Evolutionary conservation across 2,113 vertebrate genomes (phyloP).

Genomic region (Lepus timidus): DNA sequence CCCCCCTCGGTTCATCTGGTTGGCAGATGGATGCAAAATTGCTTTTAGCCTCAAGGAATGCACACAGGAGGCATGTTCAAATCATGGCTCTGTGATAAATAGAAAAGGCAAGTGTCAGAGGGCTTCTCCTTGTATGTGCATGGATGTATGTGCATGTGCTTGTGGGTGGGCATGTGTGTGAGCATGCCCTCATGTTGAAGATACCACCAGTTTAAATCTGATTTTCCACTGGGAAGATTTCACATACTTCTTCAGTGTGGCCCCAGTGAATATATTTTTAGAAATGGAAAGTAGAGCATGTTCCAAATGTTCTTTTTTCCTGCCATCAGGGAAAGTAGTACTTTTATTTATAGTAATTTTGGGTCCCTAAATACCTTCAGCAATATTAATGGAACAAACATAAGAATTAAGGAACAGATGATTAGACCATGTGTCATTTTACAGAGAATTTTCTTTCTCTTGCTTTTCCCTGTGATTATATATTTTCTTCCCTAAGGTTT

Average conservation of each 20-base stretch:
- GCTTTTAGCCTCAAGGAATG: conserved; percentile 16
- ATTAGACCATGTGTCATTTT: conserved; percentile 40
- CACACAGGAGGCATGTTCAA: not conserved
- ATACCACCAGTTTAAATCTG: not conserved
- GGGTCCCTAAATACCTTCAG: conserved; percentile 33
- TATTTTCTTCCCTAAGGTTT: conserved; percentile 40
- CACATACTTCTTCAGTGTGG: not conserved
- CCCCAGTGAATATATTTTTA: conserved; percentile 59
- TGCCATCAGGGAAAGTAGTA: conserved; percentile 13
- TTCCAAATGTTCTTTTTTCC: conserved; percentile 61
- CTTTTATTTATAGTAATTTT: conserved; percentile 71
- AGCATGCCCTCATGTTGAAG: not conserved
- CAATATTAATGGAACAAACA: conserved; percentile 41
- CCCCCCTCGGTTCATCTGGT: not conserved
- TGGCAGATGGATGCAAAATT: conserved; percentile 7
- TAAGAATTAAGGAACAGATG: conserved; percentile 27
- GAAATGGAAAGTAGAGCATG: conserved; percentile 67
- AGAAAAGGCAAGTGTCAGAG: not conserved
- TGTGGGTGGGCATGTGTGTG: not conserved
- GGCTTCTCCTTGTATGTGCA: not conserved
- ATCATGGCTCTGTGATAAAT: not conserved
- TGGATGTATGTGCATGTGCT: not conserved
- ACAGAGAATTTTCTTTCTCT: conserved; percentile 52
- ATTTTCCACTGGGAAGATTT: conserved; percentile 47
- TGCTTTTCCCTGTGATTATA: not conserved